Percentiles rank a stretch among this genome's conserved stretches.
Conservation (phyloP, 2,113 vertebrate species). For the Nesospiza acunhae region DNA sequence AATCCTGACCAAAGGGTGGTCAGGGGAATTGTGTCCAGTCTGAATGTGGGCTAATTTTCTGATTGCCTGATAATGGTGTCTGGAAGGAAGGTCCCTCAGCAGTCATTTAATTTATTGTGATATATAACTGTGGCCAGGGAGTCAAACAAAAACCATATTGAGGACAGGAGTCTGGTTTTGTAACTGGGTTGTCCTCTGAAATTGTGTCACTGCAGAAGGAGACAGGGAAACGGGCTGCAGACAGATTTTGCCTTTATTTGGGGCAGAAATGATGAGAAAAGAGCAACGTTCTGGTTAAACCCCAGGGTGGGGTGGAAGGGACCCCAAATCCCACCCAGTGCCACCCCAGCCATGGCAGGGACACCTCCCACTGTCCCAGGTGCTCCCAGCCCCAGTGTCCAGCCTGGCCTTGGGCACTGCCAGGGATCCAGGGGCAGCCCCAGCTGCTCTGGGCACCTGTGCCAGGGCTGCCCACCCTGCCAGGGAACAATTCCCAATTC, state of each 20-base stretch:
- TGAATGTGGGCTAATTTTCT: not conserved
- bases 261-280: not conserved
- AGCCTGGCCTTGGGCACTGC: not conserved
- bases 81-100: not conserved
- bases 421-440: not conserved
- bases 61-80: not conserved
- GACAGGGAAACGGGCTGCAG: not conserved
- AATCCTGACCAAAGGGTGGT: not conserved
- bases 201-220: not conserved
- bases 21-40: not conserved
- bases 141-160: not conserved
- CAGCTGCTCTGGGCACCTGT: not conserved
- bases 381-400: not conserved
- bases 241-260: rapidly evolving
- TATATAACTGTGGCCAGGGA: not conserved
- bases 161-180: not conserved
- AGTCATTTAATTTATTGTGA: not conserved
- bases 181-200: not conserved
- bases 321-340: rapidly evolving
- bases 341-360: not conserved
- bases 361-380: not conserved
- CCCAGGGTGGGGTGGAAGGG: not conserved
- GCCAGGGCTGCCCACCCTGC: not conserved
- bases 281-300: not conserved
- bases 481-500: not conserved